phyloP scores from a whole-genome alignment of 1,140 invertebrate species.

The Rhagoletis zephyria region DNA sequence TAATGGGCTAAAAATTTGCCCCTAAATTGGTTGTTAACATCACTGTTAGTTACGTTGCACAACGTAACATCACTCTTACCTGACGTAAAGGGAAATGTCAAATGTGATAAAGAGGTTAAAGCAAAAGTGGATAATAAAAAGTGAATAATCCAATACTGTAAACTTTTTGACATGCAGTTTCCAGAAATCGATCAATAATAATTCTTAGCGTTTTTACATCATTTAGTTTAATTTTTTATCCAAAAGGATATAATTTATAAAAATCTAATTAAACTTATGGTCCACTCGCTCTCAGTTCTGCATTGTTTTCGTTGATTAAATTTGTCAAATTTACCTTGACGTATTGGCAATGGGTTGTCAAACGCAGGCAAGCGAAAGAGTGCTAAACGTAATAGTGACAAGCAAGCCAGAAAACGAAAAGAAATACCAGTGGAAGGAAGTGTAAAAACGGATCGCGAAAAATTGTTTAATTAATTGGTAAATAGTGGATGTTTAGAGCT shows the following conservation, averaged over 20 bases:
- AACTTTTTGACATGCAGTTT: too few species aligned
- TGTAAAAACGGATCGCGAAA: background rate
- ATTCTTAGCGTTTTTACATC: too few species aligned
- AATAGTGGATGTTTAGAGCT: background rate
- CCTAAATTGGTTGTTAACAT: background rate
- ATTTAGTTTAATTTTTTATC: too few species aligned
- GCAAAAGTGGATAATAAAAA: background rate
- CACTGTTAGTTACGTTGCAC: constrained; percentile 2
- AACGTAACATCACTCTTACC: background rate
- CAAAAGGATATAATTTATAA: background rate
- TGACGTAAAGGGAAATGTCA: background rate
- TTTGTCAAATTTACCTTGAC: background rate
- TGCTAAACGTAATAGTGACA: too few species aligned
- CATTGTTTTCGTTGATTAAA: background rate
- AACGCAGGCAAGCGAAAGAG: background rate
- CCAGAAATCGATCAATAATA: background rate
- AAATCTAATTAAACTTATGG: background rate
- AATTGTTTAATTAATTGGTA: background rate
- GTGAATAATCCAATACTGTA: background rate
- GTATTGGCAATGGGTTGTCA: constrained; percentile 23
- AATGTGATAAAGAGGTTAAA: background rate
- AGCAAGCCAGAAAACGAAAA: background rate
- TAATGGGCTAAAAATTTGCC: background rate
- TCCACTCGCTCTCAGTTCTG: background rate
- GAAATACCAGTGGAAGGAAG: background rate